Evolutionary conservation across 2,113 vertebrate genomes (phyloP).

Genomic region (Coreoperca whiteheadi): DNA sequence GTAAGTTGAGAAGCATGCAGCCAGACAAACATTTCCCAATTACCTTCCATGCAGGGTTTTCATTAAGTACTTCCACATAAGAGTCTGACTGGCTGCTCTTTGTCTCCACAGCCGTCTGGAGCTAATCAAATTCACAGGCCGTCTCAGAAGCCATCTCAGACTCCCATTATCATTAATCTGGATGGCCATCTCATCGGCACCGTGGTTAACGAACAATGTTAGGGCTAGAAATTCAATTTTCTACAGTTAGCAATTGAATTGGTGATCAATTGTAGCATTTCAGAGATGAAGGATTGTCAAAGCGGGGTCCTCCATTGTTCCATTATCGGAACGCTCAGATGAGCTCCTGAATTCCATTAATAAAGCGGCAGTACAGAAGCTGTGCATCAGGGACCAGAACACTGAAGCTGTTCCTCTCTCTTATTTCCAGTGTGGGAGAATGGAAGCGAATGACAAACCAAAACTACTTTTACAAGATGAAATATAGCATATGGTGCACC

Average conservation of each 20-base stretch:
- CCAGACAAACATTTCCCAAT: constrained; percentile 86
- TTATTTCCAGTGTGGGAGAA: constrained; percentile 42
- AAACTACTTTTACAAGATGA: constrained; percentile 49
- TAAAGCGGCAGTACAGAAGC: constrained; percentile 64
- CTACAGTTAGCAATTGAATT: constrained; percentile 85
- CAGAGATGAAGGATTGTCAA: constrained; percentile 82
- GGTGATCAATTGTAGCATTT: constrained; percentile 84
- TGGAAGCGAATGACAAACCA: constrained; percentile 34
- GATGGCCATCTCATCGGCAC: constrained; percentile 85
- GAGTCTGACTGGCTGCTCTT: constrained; percentile 80
- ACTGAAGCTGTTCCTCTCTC: constrained; percentile 37
- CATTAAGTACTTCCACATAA: constrained; percentile 85
- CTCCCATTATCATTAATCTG: constrained; percentile 87
- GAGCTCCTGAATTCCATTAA: constrained; percentile 83
- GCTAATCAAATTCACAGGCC: constrained; percentile 86
- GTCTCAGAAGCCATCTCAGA: constrained; percentile 83
- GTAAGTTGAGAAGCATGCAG: constrained; percentile 76
- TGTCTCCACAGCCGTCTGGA: constrained; percentile 80
- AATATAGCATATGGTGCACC: constrained; percentile 30
- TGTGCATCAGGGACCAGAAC: constrained; percentile 56
- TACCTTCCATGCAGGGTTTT: constrained; percentile 81
- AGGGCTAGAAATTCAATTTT: constrained; percentile 87
- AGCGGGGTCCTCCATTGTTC: constrained; percentile 77
- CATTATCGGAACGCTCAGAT: constrained; percentile 80
- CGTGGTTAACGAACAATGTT: constrained; percentile 87